These are phyloP conservation scores for Microtus oregoni DNA, from an alignment of 2,113 vertebrate species.

Conservation along the genomic window DNA sequence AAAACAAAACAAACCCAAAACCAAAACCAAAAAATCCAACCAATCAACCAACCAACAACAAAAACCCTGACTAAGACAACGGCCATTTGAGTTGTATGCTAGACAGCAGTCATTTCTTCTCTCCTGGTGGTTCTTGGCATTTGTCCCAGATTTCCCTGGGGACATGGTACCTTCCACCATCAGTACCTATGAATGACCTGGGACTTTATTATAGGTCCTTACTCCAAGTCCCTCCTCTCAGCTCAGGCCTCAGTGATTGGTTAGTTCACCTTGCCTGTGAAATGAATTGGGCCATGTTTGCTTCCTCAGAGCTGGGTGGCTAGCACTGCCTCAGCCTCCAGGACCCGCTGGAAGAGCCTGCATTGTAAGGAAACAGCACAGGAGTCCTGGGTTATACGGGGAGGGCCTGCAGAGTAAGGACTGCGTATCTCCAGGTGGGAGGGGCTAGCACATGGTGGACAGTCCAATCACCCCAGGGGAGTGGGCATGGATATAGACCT, in stretches of 20 bases:
- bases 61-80: neutral
- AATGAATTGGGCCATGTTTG: neutral
- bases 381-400: neutral
- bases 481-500: neutral
- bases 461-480: too few species aligned
- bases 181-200: neutral
- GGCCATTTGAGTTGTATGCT: neutral
- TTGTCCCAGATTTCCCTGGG: neutral
- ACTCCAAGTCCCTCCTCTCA: neutral
- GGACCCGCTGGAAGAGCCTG: neutral
- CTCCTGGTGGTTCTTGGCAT: neutral
- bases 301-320: neutral
- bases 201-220: neutral
- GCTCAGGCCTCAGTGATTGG: neutral
- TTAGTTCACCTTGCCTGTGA: neutral
- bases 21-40: neutral
- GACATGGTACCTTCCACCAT: too few species aligned
- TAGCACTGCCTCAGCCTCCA: neutral
- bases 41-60: neutral
- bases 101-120: neutral
- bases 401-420: neutral
- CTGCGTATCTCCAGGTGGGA: neutral
- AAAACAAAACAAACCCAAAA: neutral
- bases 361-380: neutral
- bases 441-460: neutral